These are phyloP conservation scores for Propithecus perrieri DNA, from an alignment of 2,797 vertebrate species.

Conservation along the genomic window DNA sequence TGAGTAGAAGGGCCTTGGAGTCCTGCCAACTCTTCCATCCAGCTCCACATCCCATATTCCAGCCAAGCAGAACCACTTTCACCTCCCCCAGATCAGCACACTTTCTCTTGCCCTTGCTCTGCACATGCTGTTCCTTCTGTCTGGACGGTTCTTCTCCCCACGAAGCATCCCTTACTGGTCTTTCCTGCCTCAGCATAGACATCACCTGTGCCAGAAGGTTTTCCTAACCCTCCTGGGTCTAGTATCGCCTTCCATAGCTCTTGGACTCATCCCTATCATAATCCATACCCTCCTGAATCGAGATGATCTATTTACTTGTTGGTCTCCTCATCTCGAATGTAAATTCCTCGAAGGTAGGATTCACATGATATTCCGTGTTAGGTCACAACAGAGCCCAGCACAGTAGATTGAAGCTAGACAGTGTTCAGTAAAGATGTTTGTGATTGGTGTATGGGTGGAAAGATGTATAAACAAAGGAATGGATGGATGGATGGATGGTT, in stretches of 20 bases:
- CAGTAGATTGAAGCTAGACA: not conserved
- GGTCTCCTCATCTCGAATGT: not conserved
- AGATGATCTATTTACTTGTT: not conserved
- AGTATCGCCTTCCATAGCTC: not conserved
- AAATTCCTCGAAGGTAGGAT: not conserved
- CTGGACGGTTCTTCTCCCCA: not conserved
- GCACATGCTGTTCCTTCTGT: not conserved
- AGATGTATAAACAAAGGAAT: not conserved
- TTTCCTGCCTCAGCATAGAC: not conserved
- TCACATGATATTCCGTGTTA: not conserved
- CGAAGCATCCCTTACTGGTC: not conserved
- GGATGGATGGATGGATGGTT: not conserved
- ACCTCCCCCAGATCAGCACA: not conserved
- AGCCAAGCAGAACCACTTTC: accelerated
- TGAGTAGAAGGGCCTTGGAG: not conserved
- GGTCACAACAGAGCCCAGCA: not conserved
- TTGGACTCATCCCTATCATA: not conserved
- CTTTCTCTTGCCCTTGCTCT: not conserved
- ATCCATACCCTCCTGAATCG: accelerated
- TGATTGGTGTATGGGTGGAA: accelerated
- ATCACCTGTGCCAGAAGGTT: not conserved
- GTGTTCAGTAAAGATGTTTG: not conserved
- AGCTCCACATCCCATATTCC: no score
- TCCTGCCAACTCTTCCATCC: not conserved
- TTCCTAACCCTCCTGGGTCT: not conserved